Percentiles rank a stretch among this genome's conserved stretches.
These are phyloP conservation scores for Tuberolachnus salignus DNA, from an alignment of 2,888 invertebrate genomes.

Conservation along the genomic window DNA sequence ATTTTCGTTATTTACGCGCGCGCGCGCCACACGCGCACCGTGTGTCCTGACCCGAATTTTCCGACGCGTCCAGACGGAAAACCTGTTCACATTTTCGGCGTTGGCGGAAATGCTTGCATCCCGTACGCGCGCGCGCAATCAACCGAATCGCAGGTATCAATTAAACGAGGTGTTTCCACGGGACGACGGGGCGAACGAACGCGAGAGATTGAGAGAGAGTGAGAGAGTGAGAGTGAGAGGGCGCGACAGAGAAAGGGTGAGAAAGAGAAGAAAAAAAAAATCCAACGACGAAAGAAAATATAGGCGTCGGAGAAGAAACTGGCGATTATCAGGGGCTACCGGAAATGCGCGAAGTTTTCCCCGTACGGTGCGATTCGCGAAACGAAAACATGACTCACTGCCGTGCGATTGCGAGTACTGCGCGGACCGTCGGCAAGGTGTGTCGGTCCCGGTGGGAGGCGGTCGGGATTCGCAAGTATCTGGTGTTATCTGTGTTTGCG, in stretches of 20 bases:
- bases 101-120: not conserved
- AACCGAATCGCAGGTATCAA: not conserved
- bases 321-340: not conserved
- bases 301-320: no score
- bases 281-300: not conserved
- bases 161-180: no score
- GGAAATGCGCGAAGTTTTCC: slow-evolving; percentile 40
- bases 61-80: slow-evolving; percentile 1
- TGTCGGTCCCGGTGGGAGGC: not conserved
- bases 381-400: slow-evolving; percentile 33
- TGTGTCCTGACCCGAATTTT: not conserved
- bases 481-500: no score
- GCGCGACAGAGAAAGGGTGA: not conserved
- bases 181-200: not conserved
- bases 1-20: not conserved
- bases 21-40: not conserved
- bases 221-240: not conserved
- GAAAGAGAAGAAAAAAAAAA: not conserved
- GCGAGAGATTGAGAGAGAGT: not conserved
- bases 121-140: not conserved
- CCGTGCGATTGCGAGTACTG: slow-evolving; percentile 40
- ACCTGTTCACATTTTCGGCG: slow-evolving; percentile 28
- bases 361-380: slow-evolving; percentile 26
- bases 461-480: not conserved
- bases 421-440: not conserved